Evolutionary conservation across 2,888 invertebrate species (phyloP).

Genomic region (Hyppa rectilinea): DNA sequence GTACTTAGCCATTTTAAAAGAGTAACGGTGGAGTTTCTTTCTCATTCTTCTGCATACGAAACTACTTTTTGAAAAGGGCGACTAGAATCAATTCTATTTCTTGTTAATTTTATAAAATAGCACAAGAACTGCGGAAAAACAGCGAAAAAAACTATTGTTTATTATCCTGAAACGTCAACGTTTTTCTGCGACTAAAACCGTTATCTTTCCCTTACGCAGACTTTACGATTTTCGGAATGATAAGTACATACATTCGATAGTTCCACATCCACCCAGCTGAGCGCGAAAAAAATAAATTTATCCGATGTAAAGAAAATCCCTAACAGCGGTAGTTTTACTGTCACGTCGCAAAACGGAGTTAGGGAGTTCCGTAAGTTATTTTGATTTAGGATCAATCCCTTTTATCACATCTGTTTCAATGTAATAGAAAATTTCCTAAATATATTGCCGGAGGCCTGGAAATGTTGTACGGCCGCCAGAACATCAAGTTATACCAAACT

Average conservation of each 20-base stretch:
- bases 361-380: slow-evolving; percentile 28
- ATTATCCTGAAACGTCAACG: not conserved
- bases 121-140: too few relatives aligned
- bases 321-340: slow-evolving; percentile 35
- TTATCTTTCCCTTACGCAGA: not conserved
- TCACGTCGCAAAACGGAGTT: slow-evolving; percentile 17
- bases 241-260: slow-evolving; percentile 23
- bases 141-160: not conserved
- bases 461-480: too few relatives aligned
- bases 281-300: slow-evolving; percentile 22
- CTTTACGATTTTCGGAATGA: slow-evolving; percentile 23
- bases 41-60: too few relatives aligned
- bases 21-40: too few relatives aligned
- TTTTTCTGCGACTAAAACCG: not conserved
- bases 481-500: too few relatives aligned
- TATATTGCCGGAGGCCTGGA: not conserved
- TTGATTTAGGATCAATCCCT: slow-evolving; percentile 35
- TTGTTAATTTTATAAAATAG: too few relatives aligned
- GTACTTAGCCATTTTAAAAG: too few relatives aligned
- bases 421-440: slow-evolving; percentile 20
- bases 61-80: too few relatives aligned
- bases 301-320: slow-evolving; percentile 47
- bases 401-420: slow-evolving; percentile 28
- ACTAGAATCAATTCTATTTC: too few relatives aligned
- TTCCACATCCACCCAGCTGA: not conserved